A percentile compares a stretch with the other conserved stretches of the same genome.
Conservation (phyloP, 2,888 invertebrate genomes). For the Pyrochroa serraticornis region DNA sequence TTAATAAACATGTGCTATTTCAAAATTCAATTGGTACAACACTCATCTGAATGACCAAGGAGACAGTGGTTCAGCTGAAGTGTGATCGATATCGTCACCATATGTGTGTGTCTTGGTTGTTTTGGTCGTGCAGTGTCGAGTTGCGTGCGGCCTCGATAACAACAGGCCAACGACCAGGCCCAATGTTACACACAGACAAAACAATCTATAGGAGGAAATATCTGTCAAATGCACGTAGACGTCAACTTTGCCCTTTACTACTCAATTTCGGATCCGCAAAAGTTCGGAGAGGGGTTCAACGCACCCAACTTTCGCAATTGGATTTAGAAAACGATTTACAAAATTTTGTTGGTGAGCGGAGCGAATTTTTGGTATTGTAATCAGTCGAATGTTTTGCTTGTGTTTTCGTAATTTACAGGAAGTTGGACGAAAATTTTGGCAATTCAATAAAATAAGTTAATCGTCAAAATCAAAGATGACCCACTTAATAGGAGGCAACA, state of each 20-base stretch:
- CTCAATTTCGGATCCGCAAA: too few species aligned
- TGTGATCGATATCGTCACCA: slow-evolving; percentile 27
- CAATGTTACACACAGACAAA: slow-evolving; percentile 49
- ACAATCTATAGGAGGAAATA: slow-evolving; percentile 41
- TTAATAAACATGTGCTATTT: slow-evolving; percentile 44
- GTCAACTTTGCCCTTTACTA: slow-evolving; percentile 34
- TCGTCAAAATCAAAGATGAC: too few species aligned
- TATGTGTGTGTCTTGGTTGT: slow-evolving; percentile 23
- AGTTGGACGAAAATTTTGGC: too few species aligned
- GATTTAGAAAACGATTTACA: slow-evolving; percentile 1
- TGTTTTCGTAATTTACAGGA: too few species aligned
- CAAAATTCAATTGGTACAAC: slow-evolving; percentile 47
- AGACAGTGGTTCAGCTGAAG: slow-evolving; percentile 42
- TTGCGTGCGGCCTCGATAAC: slow-evolving; percentile 54
- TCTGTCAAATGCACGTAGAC: slow-evolving; percentile 36
- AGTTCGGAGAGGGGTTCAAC: too few species aligned
- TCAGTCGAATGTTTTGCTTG: neutral
- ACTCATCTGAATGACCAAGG: slow-evolving; percentile 46
- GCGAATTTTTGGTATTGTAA: neutral
- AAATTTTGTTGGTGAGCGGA: neutral
- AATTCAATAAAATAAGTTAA: too few species aligned
- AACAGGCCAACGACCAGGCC: slow-evolving; percentile 53
- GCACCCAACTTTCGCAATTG: slow-evolving; percentile 17
- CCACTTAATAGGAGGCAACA: neutral
- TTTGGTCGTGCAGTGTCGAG: slow-evolving; percentile 28